phyloP scores from a whole-genome alignment of 2,797 vertebrate genomes.

The Trachurus trachurus region DNA sequence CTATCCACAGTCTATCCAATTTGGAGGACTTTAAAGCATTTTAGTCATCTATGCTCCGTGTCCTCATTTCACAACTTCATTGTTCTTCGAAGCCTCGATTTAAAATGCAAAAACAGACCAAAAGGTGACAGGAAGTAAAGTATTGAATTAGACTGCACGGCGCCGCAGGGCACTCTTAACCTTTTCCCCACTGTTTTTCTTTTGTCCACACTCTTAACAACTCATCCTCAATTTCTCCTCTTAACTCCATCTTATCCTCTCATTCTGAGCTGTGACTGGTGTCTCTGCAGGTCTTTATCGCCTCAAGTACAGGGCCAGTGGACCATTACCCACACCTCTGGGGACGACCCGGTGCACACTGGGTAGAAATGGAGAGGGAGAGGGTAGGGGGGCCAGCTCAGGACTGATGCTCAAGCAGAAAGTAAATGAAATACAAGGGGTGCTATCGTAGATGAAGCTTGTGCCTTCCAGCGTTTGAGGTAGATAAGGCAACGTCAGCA shows the following conservation, averaged over 20 bases:
- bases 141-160: slow-evolving; percentile 51
- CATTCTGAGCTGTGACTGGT: slow-evolving; percentile 61
- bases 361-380: slow-evolving; percentile 52
- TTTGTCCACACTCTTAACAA: slow-evolving; percentile 67
- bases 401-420: slow-evolving; percentile 66
- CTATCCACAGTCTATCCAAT: slow-evolving; percentile 9
- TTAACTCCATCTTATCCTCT: slow-evolving; percentile 60
- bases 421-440: slow-evolving; percentile 78
- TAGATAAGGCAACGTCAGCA: slow-evolving; percentile 82
- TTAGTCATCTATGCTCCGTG: slow-evolving; percentile 13
- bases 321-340: slow-evolving; percentile 72
- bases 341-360: slow-evolving; percentile 50
- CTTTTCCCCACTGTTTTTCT: slow-evolving; percentile 53
- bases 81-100: slow-evolving; percentile 42
- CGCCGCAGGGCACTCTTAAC: slow-evolving; percentile 53
- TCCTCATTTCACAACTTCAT: slow-evolving; percentile 39
- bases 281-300: slow-evolving; percentile 74
- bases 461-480: slow-evolving; percentile 76
- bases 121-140: slow-evolving; percentile 56
- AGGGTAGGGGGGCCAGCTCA: slow-evolving; percentile 33
- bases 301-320: slow-evolving; percentile 59
- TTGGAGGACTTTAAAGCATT: slow-evolving; percentile 30
- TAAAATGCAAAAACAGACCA: slow-evolving; percentile 60
- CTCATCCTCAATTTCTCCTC: slow-evolving; percentile 57
- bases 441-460: slow-evolving; percentile 64